Conservation (phyloP, 2,888 invertebrate genomes). For the Pyralis farinalis region DNA sequence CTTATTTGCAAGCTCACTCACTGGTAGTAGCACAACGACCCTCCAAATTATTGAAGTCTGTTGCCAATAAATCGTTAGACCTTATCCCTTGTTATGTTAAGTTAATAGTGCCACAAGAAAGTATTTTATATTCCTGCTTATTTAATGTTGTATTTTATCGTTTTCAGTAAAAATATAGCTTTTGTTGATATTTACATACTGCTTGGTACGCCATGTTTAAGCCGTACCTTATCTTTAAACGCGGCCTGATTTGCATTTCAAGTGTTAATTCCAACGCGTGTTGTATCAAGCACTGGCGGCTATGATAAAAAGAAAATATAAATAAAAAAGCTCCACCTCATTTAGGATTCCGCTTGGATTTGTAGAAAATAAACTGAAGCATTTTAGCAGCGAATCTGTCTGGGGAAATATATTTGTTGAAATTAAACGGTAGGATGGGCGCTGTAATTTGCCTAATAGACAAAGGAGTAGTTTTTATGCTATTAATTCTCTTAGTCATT, state of each 20-base stretch:
- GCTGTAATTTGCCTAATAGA: no score
- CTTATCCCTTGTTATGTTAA: no score
- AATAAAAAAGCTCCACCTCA: conserved; percentile 4
- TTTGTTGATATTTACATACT: background rate
- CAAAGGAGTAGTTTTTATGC: no score
- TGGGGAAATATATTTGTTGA: conserved; percentile 6
- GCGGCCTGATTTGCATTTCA: conserved; percentile 16
- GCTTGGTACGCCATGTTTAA: background rate
- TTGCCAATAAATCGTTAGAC: no score
- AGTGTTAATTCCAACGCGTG: conserved; percentile 19
- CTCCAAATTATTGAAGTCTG: no score
- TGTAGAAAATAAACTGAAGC: conserved; percentile 2
- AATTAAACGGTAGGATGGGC: background rate
- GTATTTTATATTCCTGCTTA: no score
- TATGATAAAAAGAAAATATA: conserved; percentile 13
- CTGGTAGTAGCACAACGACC: no score
- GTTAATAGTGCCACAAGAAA: no score
- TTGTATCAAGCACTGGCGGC: conserved; percentile 9
- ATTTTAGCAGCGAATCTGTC: background rate
- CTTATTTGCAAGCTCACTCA: no score
- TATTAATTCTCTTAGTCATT: no score
- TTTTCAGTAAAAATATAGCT: no score
- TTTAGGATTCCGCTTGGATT: conserved; percentile 9
- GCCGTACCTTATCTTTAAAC: conserved; percentile 4
- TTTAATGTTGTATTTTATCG: no score